Evolutionary conservation across 2,113 vertebrate genomes (phyloP).

Genomic region (Vidua macroura): DNA sequence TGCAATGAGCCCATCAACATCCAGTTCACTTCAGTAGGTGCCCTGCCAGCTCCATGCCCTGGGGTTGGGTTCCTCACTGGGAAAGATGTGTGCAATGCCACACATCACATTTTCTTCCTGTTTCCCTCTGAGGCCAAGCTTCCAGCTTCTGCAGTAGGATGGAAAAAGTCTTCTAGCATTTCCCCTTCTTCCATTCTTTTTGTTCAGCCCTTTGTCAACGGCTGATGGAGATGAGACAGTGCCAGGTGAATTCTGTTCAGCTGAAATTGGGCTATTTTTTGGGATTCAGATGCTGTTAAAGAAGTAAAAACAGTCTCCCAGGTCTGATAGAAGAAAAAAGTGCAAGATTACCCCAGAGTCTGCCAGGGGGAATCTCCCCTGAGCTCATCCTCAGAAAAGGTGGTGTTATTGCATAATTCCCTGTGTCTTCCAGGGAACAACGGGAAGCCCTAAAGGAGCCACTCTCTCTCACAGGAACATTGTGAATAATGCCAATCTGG

Average conservation of each 20-base stretch:
- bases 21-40: constrained; percentile 92
- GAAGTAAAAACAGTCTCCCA: background rate
- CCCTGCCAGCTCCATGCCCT: background rate
- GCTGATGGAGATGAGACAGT: background rate
- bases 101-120: background rate
- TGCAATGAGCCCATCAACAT: constrained; percentile 90
- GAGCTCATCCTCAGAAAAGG: background rate
- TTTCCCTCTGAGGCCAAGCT: background rate
- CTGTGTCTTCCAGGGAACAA: constrained; percentile 85
- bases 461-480: constrained; percentile 90
- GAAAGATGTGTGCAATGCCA: background rate
- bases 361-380: background rate
- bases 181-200: background rate
- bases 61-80: background rate
- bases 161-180: background rate
- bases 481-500: constrained; percentile 83
- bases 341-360: background rate
- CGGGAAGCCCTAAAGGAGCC: constrained; percentile 90
- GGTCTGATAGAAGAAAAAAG: background rate
- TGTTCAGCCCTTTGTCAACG: background rate
- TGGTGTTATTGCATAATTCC: background rate
- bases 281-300: background rate
- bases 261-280: background rate
- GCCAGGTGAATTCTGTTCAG: background rate
- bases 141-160: background rate